Evolutionary conservation across 2,888 invertebrate genomes (phyloP).

Genomic region (Pristionchus exspectatus): DNA sequence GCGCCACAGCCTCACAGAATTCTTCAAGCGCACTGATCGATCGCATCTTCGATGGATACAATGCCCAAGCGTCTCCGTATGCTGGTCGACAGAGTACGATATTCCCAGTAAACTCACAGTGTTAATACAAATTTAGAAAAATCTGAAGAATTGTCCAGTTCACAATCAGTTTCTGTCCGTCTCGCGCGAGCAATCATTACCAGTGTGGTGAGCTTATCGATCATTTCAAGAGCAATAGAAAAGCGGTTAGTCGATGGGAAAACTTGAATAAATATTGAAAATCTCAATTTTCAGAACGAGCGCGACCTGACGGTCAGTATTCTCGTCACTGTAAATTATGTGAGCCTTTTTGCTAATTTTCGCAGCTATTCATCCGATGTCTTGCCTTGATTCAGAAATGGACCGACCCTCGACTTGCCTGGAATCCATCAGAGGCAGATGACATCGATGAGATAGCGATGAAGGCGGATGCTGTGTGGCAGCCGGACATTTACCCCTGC

Average conservation of each 20-base stretch:
- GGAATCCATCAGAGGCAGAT: not conserved
- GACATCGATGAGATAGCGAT: not conserved
- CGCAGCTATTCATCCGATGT: not conserved
- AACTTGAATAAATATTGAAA: not conserved
- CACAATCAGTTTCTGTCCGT: not conserved
- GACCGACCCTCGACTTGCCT: not conserved
- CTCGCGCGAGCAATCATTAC: not conserved
- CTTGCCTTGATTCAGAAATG: not conserved
- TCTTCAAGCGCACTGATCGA: not conserved
- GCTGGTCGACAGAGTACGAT: not conserved
- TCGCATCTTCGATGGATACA: not conserved
- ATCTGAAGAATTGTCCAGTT: not conserved
- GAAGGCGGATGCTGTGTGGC: not conserved
- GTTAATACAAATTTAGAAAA: not conserved
- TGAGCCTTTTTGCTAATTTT: not conserved
- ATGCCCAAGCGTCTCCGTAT: not conserved
- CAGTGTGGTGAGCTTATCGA: not conserved
- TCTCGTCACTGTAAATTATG: not conserved
- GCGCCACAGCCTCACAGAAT: not conserved
- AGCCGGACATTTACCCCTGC: not conserved
- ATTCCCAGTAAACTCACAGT: not conserved
- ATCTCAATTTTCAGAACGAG: not conserved
- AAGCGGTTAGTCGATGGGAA: too few species aligned
- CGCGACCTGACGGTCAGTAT: not conserved
- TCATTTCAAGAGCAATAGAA: not conserved